These are phyloP conservation scores for Plumapathes pennacea DNA, from an alignment of 92 coral and sea anemone species.

Conservation along the genomic window DNA sequence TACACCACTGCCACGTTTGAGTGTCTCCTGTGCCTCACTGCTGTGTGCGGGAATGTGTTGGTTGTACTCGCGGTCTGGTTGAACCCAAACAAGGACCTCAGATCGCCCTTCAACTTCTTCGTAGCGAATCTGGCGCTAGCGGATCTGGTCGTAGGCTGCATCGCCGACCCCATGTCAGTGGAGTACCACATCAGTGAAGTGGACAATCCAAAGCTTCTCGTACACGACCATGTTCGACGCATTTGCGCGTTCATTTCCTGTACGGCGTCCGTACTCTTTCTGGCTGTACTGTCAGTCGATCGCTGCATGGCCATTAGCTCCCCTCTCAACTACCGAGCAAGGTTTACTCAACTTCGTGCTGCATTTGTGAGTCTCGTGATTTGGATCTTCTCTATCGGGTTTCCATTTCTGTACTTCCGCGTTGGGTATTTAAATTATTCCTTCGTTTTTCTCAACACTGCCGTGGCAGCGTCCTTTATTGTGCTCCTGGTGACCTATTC, in stretches of 20 bases:
- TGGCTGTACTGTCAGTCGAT: constrained; percentile 79
- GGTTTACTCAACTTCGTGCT: constrained; percentile 49
- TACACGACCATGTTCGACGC: constrained; percentile 51
- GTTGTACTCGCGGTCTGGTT: constrained; percentile 70
- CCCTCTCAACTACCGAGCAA: constrained; percentile 70
- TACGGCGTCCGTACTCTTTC: constrained; percentile 81
- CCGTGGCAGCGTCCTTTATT: constrained; percentile 71
- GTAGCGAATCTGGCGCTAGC: constrained; percentile 80
- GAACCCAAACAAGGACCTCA: constrained; percentile 71
- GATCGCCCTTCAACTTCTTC: constrained; percentile 73
- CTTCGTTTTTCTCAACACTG: constrained; percentile 86
- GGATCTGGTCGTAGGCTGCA: constrained; percentile 70
- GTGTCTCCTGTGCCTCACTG: constrained; percentile 40
- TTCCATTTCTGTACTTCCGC: constrained; percentile 74
- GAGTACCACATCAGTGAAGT: constrained; percentile 71
- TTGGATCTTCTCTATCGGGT: constrained; percentile 70
- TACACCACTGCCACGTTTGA: constrained; percentile 65
- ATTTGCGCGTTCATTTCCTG: constrained; percentile 68
- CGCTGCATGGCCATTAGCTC: constrained; percentile 76
- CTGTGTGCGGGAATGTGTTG: constrained; percentile 56
- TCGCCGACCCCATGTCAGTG: constrained; percentile 69
- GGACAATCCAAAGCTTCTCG: neutral
- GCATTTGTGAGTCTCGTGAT: constrained; percentile 47
- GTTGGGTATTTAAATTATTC: constrained; percentile 80
- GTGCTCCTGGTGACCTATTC: constrained; percentile 56